These are phyloP conservation scores for Macquaria ambigua DNA, from an alignment of 2,113 vertebrate genomes.

Conservation along the genomic window DNA sequence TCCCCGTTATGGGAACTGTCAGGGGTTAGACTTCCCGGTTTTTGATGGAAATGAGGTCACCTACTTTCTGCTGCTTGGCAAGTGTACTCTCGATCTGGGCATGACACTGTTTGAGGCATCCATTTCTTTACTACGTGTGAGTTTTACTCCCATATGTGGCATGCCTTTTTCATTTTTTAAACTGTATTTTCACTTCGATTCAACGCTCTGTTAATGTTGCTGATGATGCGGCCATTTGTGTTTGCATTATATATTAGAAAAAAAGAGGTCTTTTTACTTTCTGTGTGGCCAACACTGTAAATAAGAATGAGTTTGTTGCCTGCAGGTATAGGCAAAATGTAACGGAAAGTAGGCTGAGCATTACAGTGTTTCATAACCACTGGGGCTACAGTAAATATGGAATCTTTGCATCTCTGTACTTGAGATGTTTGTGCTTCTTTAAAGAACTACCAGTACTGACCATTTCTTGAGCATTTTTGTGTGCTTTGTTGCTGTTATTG, in stretches of 20 bases:
- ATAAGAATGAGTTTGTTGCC: background rate
- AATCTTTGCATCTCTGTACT: background rate
- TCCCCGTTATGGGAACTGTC: conserved; percentile 62
- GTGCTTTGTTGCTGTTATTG: background rate
- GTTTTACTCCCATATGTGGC: conserved; percentile 5
- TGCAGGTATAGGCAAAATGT: background rate
- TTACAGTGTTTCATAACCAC: background rate
- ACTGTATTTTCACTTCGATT: background rate
- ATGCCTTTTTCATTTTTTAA: background rate
- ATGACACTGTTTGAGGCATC: conserved; percentile 22
- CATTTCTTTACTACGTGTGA: conserved; percentile 13
- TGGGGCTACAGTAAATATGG: background rate
- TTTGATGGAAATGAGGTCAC: conserved; percentile 81
- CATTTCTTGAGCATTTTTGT: background rate
- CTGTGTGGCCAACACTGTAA: background rate
- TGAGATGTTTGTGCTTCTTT: background rate
- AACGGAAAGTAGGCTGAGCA: background rate
- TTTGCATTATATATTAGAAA: background rate
- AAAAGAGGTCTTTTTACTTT: background rate
- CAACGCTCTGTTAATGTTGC: background rate
- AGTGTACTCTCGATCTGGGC: conserved; percentile 44
- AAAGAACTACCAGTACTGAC: background rate
- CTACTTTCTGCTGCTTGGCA: conserved; percentile 72
- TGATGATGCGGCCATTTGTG: background rate
- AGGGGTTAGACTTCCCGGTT: conserved; percentile 71